Conservation (phyloP, 2,888 invertebrate genomes). For the Alitta virens region DNA sequence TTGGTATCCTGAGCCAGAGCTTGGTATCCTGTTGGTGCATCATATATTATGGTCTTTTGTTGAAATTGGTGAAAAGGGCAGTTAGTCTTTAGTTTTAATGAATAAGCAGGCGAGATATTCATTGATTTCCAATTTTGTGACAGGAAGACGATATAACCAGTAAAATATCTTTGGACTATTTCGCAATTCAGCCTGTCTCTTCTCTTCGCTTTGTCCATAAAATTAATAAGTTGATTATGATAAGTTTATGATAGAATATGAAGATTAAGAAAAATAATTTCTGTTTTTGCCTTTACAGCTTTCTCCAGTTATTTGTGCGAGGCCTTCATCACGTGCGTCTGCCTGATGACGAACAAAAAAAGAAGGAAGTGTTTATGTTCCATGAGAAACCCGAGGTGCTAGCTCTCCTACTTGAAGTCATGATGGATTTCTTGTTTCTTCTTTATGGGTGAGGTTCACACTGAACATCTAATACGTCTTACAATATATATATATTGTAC, state of each 20-base stretch:
- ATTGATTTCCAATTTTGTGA: background rate
- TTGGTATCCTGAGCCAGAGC: too few species aligned
- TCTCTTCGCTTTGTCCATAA: too few species aligned
- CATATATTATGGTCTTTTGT: too few species aligned
- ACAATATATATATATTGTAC: too few species aligned
- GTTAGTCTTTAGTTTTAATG: too few species aligned
- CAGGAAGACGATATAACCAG: background rate
- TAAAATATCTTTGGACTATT: background rate
- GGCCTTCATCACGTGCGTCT: constrained; percentile 72
- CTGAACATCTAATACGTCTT: too few species aligned
- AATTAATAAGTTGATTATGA: too few species aligned
- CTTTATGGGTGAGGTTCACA: constrained; percentile 73
- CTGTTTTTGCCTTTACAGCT: constrained; percentile 59
- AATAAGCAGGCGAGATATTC: too few species aligned
- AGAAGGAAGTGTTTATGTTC: constrained; percentile 67
- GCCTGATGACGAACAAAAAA: constrained; percentile 66
- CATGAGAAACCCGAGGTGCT: constrained; percentile 70
- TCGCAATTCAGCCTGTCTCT: too few species aligned
- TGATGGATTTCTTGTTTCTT: constrained; percentile 79
- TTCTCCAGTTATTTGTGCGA: constrained; percentile 78
- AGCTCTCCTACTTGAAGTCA: constrained; percentile 71
- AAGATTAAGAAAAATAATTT: background rate
- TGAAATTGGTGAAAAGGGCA: too few species aligned
- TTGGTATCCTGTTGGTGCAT: too few species aligned
- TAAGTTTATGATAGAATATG: too few species aligned